Conservation (phyloP, 2,113 vertebrate genomes). For the Baryphthengus martii region DNA sequence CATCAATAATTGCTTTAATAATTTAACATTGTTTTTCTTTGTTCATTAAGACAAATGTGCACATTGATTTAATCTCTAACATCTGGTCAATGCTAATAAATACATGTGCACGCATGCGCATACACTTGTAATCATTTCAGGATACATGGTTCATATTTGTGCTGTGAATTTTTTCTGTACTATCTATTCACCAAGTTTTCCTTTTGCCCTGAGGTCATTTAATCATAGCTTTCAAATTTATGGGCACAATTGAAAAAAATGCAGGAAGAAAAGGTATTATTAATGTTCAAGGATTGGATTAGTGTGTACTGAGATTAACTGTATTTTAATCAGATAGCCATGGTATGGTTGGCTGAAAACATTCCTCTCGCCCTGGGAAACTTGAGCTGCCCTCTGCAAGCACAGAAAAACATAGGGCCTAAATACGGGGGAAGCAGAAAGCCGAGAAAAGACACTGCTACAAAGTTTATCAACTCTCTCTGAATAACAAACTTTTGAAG, state of each 20-base stretch:
- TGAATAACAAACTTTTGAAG: neutral
- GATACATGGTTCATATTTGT: neutral
- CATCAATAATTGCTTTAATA: neutral
- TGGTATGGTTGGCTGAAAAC: slow-evolving; percentile 5
- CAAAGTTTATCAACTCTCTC: neutral
- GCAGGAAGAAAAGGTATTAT: neutral
- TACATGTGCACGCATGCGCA: neutral
- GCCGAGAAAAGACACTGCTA: neutral
- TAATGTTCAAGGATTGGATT: neutral
- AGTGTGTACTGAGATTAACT: neutral
- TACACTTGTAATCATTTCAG: neutral
- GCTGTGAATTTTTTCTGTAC: neutral
- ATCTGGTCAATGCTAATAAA: neutral
- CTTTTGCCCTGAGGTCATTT: neutral
- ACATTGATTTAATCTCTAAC: neutral
- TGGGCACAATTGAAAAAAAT: neutral
- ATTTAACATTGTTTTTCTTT: neutral
- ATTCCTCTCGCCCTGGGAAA: neutral
- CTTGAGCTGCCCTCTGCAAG: neutral
- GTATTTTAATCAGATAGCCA: neutral
- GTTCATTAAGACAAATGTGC: neutral
- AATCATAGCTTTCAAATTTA: neutral
- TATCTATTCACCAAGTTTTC: neutral
- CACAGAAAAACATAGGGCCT: neutral
- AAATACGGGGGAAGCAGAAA: neutral